These are phyloP conservation scores for Lagopus muta DNA, from an alignment of 2,113 vertebrate genomes.

Conservation along the genomic window DNA sequence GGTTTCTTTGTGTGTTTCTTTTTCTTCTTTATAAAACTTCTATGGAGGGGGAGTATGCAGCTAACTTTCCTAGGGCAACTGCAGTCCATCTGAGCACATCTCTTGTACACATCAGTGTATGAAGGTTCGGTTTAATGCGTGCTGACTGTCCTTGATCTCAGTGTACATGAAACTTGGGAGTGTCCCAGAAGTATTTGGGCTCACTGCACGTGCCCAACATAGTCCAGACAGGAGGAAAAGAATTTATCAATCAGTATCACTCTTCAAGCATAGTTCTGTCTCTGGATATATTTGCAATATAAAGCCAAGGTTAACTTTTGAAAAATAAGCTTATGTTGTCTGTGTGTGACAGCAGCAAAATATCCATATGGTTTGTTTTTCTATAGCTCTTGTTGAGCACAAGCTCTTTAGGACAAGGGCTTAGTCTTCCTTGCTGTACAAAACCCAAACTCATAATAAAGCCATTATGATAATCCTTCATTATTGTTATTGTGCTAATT, in stretches of 20 bases:
- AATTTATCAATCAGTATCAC: neutral
- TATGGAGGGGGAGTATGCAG: neutral
- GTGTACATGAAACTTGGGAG: neutral
- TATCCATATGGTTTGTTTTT: neutral
- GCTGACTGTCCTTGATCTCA: neutral
- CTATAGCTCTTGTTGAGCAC: neutral
- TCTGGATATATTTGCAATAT: neutral
- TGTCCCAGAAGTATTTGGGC: neutral
- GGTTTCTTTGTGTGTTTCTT: neutral
- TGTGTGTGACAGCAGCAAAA: neutral
- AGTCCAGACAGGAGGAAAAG: neutral
- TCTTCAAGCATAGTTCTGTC: neutral
- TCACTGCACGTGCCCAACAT: neutral
- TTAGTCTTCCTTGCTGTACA: neutral
- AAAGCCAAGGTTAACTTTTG: neutral
- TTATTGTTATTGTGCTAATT: constrained; percentile 11
- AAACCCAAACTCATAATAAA: constrained; percentile 12
- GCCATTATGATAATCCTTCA: constrained; percentile 9
- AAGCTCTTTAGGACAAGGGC: neutral
- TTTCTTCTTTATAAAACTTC: neutral
- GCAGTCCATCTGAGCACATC: neutral
- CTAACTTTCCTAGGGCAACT: neutral
- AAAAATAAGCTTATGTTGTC: neutral
- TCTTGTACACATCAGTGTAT: neutral
- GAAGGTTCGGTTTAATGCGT: neutral